phyloP scores from a whole-genome alignment of 2,888 invertebrate species.

The Incurvaria masculella region DNA sequence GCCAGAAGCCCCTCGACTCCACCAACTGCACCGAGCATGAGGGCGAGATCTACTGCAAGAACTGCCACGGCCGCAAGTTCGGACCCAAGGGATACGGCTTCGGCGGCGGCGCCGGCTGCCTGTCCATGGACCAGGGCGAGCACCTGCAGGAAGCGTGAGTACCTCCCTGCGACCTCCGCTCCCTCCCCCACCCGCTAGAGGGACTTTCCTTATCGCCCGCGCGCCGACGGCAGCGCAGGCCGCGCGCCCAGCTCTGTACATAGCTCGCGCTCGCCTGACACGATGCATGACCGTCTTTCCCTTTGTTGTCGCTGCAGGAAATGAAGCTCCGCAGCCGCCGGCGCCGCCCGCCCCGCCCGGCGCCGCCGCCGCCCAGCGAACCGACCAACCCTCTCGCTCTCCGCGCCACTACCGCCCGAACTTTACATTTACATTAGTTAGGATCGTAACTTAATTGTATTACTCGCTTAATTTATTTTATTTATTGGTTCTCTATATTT shows the following conservation, averaged over 20 bases:
- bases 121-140: conserved; percentile 94
- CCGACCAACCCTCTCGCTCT: conserved; percentile 35
- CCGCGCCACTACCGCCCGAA: conserved; percentile 40
- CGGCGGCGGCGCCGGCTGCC: conserved; percentile 95
- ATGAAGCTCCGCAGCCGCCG: conserved; percentile 44
- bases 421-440: conserved; percentile 51
- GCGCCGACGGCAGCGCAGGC: conserved; percentile 2
- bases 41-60: conserved; percentile 94
- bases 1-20: conserved; percentile 97
- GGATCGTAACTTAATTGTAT: conserved; percentile 30
- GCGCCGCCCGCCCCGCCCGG: conserved; percentile 38
- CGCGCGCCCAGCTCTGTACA: conserved; percentile 35
- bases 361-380: conserved; percentile 48
- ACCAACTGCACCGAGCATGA: conserved; percentile 98
- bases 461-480: conserved; percentile 55
- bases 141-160: conserved; percentile 82
- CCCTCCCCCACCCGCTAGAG: conserved; percentile 52
- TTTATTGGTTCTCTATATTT: conserved; percentile 49
- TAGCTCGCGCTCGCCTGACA: conserved; percentile 45
- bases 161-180: conserved; percentile 33
- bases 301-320: conserved; percentile 57
- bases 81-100: conserved; percentile 99
- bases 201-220: conserved; percentile 55
- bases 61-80: conserved; percentile 96
- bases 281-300: conserved; percentile 54